Conservation (phyloP, 2,888 invertebrate genomes). For the Lordiphosa fenestrarum region DNA sequence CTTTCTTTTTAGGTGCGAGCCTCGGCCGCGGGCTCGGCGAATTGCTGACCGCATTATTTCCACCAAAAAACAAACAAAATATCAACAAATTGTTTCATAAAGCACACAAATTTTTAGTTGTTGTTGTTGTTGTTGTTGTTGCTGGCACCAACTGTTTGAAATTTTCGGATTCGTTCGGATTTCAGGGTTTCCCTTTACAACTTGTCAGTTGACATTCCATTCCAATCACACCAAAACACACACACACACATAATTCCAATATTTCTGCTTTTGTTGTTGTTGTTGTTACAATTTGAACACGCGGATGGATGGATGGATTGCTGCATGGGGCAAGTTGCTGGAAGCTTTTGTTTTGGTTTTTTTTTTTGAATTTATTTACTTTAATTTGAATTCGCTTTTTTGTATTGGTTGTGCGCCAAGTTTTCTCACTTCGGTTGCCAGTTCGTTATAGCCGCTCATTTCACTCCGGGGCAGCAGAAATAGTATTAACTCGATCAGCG, state of each 20-base stretch:
- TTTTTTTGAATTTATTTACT: constrained; percentile 18
- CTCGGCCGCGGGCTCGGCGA: constrained; percentile 35
- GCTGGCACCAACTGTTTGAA: not conserved
- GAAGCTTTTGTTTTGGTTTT: constrained; percentile 14
- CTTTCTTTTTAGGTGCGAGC: constrained; percentile 29
- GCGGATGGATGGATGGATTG: constrained; percentile 17
- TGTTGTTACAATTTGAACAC: constrained; percentile 25
- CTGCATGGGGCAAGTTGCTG: constrained; percentile 20
- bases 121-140: too few species aligned
- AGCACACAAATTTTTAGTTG: constrained; percentile 12
- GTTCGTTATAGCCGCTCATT: constrained; percentile 40
- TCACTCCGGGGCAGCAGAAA: constrained; percentile 65
- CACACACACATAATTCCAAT: constrained; percentile 24
- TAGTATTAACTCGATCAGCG: constrained; percentile 81
- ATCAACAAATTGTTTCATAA: not conserved
- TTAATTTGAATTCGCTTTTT: constrained; percentile 28
- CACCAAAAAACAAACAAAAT: constrained; percentile 28
- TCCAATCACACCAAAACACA: constrained; percentile 27
- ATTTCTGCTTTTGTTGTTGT: constrained; percentile 20
- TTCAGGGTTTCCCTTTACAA: constrained; percentile 73
- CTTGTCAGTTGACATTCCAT: constrained; percentile 72
- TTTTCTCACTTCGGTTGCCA: constrained; percentile 39
- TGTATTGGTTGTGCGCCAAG: constrained; percentile 20
- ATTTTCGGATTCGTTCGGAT: constrained; percentile 37
- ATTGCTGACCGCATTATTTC: constrained; percentile 64